Evolutionary conservation across 2,888 invertebrate genomes (phyloP).

Genomic region (Tanaodytes sp.): DNA sequence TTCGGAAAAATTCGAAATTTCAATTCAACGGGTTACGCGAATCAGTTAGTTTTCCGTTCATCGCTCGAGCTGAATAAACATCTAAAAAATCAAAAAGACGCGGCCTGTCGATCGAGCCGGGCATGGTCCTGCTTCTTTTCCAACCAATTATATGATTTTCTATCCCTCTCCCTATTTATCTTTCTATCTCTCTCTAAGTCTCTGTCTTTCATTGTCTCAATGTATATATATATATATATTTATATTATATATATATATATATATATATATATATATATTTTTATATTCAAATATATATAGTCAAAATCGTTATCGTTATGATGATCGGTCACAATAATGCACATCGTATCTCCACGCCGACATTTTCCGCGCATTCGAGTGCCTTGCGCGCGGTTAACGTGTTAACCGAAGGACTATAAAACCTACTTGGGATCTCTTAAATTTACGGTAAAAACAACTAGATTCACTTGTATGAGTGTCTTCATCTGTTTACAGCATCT

Average conservation of each 20-base stretch:
- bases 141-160: slow-evolving; percentile 27
- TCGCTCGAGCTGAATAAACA: slow-evolving; percentile 63
- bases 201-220: too few species aligned
- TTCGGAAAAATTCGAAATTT: too few species aligned
- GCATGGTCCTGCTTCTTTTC: slow-evolving; percentile 33
- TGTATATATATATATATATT: too few species aligned
- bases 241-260: too few species aligned
- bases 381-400: slow-evolving; percentile 50
- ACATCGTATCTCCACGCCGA: slow-evolving; percentile 43
- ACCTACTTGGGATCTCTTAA: slow-evolving; percentile 48
- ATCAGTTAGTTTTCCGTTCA: slow-evolving; percentile 25
- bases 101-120: slow-evolving; percentile 44
- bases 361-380: slow-evolving; percentile 62
- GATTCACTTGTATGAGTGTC: slow-evolving; percentile 63
- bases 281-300: too few species aligned
- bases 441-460: slow-evolving; percentile 65
- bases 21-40: too few species aligned
- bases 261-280: too few species aligned
- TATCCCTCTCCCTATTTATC: slow-evolving; percentile 9
- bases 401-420: slow-evolving; percentile 51
- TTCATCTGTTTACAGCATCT: too few species aligned
- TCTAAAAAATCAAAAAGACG: slow-evolving; percentile 66
- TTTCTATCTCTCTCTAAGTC: too few species aligned
- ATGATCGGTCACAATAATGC: slow-evolving; percentile 27
- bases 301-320: slow-evolving; percentile 15